These are phyloP conservation scores for Epinephelus fuscoguttatus DNA, from an alignment of 2,113 vertebrate species.

Conservation along the genomic window DNA sequence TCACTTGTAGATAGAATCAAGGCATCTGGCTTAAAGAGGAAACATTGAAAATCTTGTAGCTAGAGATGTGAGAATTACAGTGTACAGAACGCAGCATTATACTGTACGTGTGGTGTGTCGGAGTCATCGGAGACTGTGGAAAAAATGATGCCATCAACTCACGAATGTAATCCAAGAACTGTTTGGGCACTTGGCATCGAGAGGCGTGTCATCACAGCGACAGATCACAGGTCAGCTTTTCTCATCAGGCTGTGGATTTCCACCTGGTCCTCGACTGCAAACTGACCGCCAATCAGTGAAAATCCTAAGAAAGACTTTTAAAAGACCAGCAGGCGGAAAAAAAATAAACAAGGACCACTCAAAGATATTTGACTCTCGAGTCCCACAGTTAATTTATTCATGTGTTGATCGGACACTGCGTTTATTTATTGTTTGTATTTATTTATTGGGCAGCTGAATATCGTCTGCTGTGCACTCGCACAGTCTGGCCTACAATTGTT, in stretches of 20 bases:
- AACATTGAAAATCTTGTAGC: constrained; percentile 36
- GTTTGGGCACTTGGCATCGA: constrained; percentile 25
- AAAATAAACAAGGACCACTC: constrained; percentile 53
- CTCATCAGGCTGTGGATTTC: constrained; percentile 6
- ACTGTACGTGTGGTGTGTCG: constrained; percentile 40
- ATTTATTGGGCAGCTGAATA: constrained; percentile 82
- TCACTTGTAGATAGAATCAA: constrained; percentile 49
- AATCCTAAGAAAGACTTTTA: constrained; percentile 20
- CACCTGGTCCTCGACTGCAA: constrained; percentile 2
- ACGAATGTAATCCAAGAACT: constrained; percentile 73
- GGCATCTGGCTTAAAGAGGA: constrained; percentile 25
- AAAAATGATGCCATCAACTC: constrained; percentile 62
- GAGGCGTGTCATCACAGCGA: constrained; percentile 26
- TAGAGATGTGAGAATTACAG: constrained; percentile 34
- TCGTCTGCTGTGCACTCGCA: constrained; percentile 64
- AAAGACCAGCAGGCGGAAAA: constrained; percentile 40
- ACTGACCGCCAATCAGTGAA: constrained; percentile 28
- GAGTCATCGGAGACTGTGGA: constrained; percentile 33
- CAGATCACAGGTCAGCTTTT: constrained; percentile 24
- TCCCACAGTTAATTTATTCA: constrained; percentile 83
- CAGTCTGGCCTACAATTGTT: constrained; percentile 58
- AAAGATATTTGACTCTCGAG: constrained; percentile 52
- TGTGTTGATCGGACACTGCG: constrained; percentile 72
- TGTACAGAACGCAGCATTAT: constrained; percentile 48
- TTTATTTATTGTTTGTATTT: constrained; percentile 86